Conservation (phyloP, 1,140 invertebrate genomes). For the Delia radicum region DNA sequence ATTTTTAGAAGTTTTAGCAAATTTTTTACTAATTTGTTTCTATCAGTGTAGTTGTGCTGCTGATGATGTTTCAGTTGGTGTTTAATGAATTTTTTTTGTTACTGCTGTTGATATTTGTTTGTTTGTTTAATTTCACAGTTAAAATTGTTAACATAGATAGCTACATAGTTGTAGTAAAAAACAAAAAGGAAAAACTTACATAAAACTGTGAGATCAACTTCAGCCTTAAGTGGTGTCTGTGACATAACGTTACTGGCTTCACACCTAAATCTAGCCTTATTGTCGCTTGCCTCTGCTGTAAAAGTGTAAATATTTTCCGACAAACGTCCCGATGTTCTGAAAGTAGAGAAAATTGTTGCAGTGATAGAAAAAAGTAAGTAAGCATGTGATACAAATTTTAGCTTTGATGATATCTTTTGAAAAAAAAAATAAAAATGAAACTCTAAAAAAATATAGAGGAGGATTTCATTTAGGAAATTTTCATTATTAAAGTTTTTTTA, state of each 20-base stretch:
- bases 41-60: too few species aligned
- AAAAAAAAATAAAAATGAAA: too few species aligned
- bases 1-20: too few species aligned
- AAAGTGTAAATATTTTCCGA: constrained; percentile 86
- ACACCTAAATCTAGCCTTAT: constrained; percentile 89
- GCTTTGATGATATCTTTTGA: neutral
- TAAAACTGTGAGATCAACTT: constrained; percentile 84
- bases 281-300: constrained; percentile 82
- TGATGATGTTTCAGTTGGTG: neutral
- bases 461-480: too few species aligned
- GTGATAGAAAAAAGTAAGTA: constrained; percentile 56
- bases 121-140: neutral
- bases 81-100: neutral
- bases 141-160: too few species aligned
- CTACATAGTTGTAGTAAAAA: neutral
- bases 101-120: neutral
- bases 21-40: too few species aligned
- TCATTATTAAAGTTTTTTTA: too few species aligned
- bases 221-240: constrained; percentile 72
- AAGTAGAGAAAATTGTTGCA: constrained; percentile 63
- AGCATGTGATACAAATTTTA: constrained; percentile 57
- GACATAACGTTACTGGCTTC: constrained; percentile 90
- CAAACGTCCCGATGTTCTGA: constrained; percentile 68
- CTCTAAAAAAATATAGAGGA: too few species aligned
- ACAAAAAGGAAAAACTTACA: too few species aligned